Evolutionary conservation across 2,888 invertebrate genomes (phyloP), one percentile per base, ranked within the genome.

Genomic region (Theretra japonica): DNA sequence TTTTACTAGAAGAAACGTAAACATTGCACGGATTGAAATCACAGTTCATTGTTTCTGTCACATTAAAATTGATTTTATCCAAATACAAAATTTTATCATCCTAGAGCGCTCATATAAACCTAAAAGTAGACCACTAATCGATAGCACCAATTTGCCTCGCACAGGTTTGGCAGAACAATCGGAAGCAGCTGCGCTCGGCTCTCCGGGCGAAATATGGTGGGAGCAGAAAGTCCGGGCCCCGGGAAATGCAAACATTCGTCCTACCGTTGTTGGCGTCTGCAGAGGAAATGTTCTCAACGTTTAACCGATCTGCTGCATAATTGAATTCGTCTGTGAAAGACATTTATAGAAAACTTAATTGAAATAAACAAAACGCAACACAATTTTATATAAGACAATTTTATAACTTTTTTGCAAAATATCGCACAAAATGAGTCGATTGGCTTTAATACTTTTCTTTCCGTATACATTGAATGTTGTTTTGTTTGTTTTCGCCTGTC

Each of bases 381-480:
- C 58, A 58, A 58, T 58, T 17, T 15, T 23, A 17, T 4, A 17
- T 5, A 17, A 25, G 17, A 6, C 53, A 4, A 53, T 25, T 58
- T 58, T 25, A 58, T 25, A 23, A 28, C 25, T 25, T 25, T 17
- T 58, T 58, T 25, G 17, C 4, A 53, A 17, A 7, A n/a, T 53
- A 28, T 15, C 58, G 17, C 28, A 5, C 58, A 21, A 33, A 41
- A 41, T 41, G 41, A 21, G n/a, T 15, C 23, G 17, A 23, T 21
- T 53, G n/a, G 1, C 6, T 60, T 25, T 8, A 33, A 60, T 17
- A 65, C 41, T 25, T 65, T 65, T 65, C 65, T 65, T 65, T 65
- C 65, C 65, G 65, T 48, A 65, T 65, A 41, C 65, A 48, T 48
- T 23, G n/a, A n/a, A n/a, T 65, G 17, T 65, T 65, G 65, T 15